These are phyloP conservation scores for Sebastes kiyomatsui DNA, from an alignment of 2,797 vertebrate species.

Conservation along the genomic window DNA sequence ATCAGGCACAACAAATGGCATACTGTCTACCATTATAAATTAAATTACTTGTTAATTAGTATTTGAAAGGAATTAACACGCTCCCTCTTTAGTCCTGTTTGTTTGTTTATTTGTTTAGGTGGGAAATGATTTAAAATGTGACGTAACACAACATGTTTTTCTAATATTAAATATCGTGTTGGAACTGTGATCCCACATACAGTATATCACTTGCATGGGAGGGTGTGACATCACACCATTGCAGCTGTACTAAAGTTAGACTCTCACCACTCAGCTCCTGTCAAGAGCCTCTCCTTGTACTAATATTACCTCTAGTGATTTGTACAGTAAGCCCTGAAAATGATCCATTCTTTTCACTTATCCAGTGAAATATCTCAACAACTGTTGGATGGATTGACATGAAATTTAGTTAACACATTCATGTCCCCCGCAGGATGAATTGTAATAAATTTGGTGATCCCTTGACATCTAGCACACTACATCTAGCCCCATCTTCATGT, in stretches of 20 bases:
- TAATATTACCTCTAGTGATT: background rate
- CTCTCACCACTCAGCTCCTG: background rate
- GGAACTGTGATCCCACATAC: constrained; percentile 1
- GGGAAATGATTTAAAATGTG: background rate
- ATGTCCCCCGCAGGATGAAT: background rate
- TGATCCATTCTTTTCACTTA: background rate
- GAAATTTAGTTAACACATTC: background rate
- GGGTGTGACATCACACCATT: constrained; percentile 14
- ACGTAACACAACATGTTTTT: background rate
- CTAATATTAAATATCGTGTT: background rate
- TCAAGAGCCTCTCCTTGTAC: background rate
- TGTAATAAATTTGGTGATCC: background rate
- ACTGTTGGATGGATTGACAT: background rate
- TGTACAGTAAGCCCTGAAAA: background rate
- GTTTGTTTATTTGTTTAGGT: background rate
- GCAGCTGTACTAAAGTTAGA: constrained; percentile 2
- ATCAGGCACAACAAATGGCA: background rate
- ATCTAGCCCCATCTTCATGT: background rate
- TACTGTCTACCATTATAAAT: background rate
- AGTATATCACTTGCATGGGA: background rate
- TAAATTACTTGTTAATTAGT: background rate
- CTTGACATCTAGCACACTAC: background rate
- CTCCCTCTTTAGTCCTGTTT: background rate
- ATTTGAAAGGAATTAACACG: background rate
- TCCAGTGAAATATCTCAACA: background rate